Evolutionary conservation across 2,113 vertebrate genomes (phyloP).

Genomic region (Synodontis membranacea): DNA sequence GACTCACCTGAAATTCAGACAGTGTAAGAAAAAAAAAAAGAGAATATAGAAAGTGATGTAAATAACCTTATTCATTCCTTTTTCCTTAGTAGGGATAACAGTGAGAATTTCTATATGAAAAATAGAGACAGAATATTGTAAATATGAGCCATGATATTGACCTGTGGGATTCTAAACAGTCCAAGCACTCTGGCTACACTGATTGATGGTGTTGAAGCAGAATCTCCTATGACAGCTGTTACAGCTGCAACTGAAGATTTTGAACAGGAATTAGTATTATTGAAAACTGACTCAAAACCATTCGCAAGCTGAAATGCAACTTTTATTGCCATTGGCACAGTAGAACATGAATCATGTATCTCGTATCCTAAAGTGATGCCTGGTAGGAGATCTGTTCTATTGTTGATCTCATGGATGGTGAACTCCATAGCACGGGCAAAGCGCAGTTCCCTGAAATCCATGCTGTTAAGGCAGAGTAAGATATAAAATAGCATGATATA

Average conservation of each 20-base stretch:
- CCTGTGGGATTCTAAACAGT: constrained; percentile 67
- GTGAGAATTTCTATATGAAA: background rate
- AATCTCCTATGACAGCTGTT: constrained; percentile 64
- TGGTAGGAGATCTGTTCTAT: constrained; percentile 66
- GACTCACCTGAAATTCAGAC: constrained; percentile 66
- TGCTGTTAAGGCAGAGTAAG: constrained; percentile 55
- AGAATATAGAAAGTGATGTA: background rate
- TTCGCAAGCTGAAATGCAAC: constrained; percentile 64
- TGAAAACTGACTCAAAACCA: constrained; percentile 49
- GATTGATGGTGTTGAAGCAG: constrained; percentile 68
- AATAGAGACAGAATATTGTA: background rate
- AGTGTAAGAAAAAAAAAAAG: background rate
- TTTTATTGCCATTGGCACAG: constrained; percentile 56
- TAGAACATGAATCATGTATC: constrained; percentile 68
- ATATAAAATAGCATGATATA: background rate
- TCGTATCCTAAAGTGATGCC: constrained; percentile 66
- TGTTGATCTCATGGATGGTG: constrained; percentile 73
- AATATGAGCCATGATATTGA: constrained; percentile 33
- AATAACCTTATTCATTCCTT: no score
- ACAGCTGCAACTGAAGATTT: constrained; percentile 45
- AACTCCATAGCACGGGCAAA: constrained; percentile 68
- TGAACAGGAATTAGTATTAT: constrained; percentile 36
- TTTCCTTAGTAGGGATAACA: background rate
- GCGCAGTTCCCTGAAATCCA: constrained; percentile 63
- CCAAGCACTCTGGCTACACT: constrained; percentile 64